Conservation (phyloP, 2,888 invertebrate species). For the Eurytoma californica region DNA sequence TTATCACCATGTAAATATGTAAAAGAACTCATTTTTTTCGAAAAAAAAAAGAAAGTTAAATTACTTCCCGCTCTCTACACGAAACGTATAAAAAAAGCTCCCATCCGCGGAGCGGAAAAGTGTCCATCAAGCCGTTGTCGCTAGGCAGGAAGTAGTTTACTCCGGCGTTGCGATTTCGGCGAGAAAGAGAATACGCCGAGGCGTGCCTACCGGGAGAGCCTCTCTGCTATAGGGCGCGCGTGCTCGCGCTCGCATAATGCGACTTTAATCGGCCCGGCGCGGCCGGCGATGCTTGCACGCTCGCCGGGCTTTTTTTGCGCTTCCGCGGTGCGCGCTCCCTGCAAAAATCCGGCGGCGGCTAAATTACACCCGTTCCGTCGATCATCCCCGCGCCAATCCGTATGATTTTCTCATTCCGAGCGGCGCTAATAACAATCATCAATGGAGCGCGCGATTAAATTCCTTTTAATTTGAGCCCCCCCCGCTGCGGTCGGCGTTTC, state of each 20-base stretch:
- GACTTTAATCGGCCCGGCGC: slow-evolving; percentile 54
- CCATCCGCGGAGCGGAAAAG: background rate
- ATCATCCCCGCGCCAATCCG: background rate
- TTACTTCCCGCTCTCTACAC: too few relatives aligned
- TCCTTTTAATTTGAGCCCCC: background rate
- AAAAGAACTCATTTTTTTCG: too few relatives aligned
- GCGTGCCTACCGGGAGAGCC: background rate
- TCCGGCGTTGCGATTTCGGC: slow-evolving; percentile 11
- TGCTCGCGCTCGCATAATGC: slow-evolving; percentile 51
- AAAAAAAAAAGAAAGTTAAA: too few relatives aligned
- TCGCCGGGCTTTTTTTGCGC: slow-evolving; percentile 1
- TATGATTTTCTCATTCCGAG: slow-evolving; percentile 4
- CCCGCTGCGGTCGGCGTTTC: background rate
- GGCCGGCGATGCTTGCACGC: background rate
- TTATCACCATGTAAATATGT: too few relatives aligned
- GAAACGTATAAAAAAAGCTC: too few relatives aligned
- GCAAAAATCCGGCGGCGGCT: background rate
- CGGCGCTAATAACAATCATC: slow-evolving; percentile 4
- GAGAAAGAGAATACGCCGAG: background rate
- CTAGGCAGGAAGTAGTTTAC: slow-evolving; percentile 36
- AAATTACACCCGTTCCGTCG: slow-evolving; percentile 8
- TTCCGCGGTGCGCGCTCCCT: background rate
- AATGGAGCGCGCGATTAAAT: background rate
- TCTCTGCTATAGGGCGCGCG: slow-evolving; percentile 4
- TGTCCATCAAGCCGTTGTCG: background rate